These are phyloP conservation scores for Silurus asotus DNA, from an alignment of 2,113 vertebrate species.

Conservation along the genomic window DNA sequence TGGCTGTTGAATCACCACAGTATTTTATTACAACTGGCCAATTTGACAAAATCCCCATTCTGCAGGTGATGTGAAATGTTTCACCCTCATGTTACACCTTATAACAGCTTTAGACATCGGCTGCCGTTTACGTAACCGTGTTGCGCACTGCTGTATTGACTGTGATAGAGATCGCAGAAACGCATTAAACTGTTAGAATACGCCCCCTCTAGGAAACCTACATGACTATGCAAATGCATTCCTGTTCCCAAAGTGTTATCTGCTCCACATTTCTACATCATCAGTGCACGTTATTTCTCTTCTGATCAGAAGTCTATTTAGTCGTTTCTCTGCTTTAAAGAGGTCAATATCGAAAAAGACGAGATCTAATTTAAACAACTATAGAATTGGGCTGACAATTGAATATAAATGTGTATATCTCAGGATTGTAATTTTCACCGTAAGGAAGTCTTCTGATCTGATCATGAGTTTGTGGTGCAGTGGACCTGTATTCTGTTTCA, in stretches of 20 bases:
- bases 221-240: background rate
- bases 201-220: background rate
- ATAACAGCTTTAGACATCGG: background rate
- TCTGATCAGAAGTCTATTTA: background rate
- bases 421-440: background rate
- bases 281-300: background rate
- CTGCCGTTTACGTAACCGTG: background rate
- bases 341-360: background rate
- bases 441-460: background rate
- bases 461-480: background rate
- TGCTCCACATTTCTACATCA: background rate
- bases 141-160: background rate
- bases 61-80: background rate
- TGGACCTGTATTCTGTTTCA: constrained; percentile 7
- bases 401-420: background rate
- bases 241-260: background rate
- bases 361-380: too few species aligned
- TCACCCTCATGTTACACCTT: background rate
- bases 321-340: background rate
- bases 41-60: background rate
- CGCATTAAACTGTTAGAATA: background rate
- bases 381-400: background rate
- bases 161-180: background rate
- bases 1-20: background rate
- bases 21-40: background rate